These are phyloP conservation scores for Botia kubotai DNA, from an alignment of 2,797 vertebrate genomes.

Conservation along the genomic window DNA sequence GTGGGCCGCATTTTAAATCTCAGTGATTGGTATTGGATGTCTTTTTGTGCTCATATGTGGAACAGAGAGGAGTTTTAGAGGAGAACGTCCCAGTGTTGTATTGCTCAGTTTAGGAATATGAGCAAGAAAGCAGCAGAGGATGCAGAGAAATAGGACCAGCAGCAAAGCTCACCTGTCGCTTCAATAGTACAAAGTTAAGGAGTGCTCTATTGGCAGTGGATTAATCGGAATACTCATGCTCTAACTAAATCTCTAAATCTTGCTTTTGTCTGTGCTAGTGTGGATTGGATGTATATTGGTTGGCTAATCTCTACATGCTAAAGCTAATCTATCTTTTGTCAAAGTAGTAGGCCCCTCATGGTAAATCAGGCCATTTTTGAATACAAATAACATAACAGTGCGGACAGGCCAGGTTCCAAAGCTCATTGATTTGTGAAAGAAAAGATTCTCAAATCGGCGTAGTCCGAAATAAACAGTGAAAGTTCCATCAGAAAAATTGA, in stretches of 20 bases:
- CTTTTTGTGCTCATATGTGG: background rate
- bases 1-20: background rate
- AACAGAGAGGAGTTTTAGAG: background rate
- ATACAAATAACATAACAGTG: conserved; percentile 24
- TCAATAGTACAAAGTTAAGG: conserved; percentile 40
- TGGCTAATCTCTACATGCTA: conserved; percentile 38
- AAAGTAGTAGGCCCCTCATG: conserved; percentile 10
- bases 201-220: conserved; percentile 16
- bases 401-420: background rate
- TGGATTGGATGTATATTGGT: conserved; percentile 49
- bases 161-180: background rate
- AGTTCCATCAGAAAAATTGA: too few species aligned
- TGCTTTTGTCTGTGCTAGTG: conserved; percentile 33
- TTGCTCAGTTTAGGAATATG: background rate
- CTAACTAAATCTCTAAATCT: conserved; percentile 38
- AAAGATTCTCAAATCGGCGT: background rate
- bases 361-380: conserved; percentile 9
- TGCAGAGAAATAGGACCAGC: background rate
- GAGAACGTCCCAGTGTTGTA: background rate
- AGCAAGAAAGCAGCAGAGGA: background rate
- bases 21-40: background rate
- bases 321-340: conserved; percentile 44
- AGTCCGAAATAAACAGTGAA: too few species aligned
- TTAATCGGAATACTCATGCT: conserved; percentile 34
- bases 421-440: conserved; percentile 1